Evolutionary conservation across 1,140 invertebrate genomes (phyloP).

Genomic region (Condylostylus longicornis): DNA sequence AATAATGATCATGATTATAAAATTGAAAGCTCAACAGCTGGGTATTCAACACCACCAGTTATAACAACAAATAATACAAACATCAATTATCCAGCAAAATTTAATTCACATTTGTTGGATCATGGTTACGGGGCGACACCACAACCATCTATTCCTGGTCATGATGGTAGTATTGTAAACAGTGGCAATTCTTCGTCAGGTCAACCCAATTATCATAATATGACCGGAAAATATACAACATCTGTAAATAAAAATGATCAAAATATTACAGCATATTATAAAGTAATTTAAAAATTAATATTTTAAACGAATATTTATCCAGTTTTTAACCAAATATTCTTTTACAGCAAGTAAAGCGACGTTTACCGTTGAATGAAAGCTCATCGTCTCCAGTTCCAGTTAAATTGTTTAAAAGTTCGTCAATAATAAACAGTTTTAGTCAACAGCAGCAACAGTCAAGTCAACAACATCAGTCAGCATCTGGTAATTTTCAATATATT

Average conservation of each 20-base stretch:
- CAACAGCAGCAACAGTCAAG: slow-evolving; percentile 5
- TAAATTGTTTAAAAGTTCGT: slow-evolving; percentile 13
- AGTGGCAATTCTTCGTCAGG: slow-evolving; percentile 16
- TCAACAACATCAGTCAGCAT: slow-evolving; percentile 5
- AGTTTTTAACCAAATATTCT: not conserved
- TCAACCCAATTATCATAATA: no score
- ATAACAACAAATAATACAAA: not conserved
- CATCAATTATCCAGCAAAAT: no score
- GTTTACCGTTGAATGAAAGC: slow-evolving; percentile 18
- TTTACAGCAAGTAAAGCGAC: slow-evolving; percentile 22
- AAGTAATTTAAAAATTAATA: slow-evolving; percentile 1
- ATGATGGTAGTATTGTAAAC: slow-evolving; percentile 32
- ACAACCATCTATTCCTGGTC: slow-evolving; percentile 47
- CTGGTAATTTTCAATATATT: not conserved
- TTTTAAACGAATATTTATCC: not conserved
- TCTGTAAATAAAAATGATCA: no score
- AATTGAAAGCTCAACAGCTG: no score
- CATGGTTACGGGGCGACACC: slow-evolving; percentile 72
- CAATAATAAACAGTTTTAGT: slow-evolving; percentile 4
- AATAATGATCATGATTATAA: no score
- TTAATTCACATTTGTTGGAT: slow-evolving; percentile 63
- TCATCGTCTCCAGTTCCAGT: slow-evolving; percentile 15
- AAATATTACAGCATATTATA: slow-evolving; percentile 1
- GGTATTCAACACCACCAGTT: slow-evolving; percentile 9
- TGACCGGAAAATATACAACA: no score